Evolutionary conservation across 2,888 invertebrate genomes (phyloP).

Genomic region (Cephus sareptanus): DNA sequence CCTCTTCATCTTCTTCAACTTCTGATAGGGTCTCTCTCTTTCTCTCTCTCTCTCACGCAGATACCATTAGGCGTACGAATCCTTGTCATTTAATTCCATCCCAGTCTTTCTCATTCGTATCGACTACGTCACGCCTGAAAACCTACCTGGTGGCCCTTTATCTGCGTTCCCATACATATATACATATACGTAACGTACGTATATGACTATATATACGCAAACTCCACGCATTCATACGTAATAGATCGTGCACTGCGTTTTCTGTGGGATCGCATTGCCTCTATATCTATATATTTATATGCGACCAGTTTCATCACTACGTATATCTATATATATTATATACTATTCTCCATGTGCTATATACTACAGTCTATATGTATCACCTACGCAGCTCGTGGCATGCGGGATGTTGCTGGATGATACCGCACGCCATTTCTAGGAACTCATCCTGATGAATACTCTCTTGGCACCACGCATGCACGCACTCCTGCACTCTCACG

Average conservation of each 20-base stretch:
- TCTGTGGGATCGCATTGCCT: not conserved
- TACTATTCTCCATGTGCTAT: not conserved
- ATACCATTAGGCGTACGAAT: not conserved
- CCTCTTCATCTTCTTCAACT: slow-evolving; percentile 25
- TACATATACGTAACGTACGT: not conserved
- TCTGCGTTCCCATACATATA: not conserved
- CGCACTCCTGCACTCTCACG: slow-evolving; percentile 25
- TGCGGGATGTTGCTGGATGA: slow-evolving; percentile 45
- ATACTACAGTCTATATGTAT: slow-evolving; percentile 28
- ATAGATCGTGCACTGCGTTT: not conserved
- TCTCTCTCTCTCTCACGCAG: not conserved
- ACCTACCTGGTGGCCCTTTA: slow-evolving; percentile 39
- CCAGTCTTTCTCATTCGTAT: slow-evolving; percentile 26
- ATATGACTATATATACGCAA: not conserved
- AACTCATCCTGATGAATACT: slow-evolving; percentile 48
- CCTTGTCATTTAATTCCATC: slow-evolving; percentile 19
- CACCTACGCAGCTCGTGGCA: slow-evolving; percentile 52
- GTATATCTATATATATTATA: not conserved
- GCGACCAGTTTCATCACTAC: not conserved
- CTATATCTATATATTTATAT: not conserved
- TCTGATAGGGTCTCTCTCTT: slow-evolving; percentile 7
- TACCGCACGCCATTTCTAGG: slow-evolving; percentile 58
- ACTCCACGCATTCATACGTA: not conserved
- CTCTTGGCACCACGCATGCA: slow-evolving; percentile 36
- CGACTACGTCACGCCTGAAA: slow-evolving; percentile 21